These are phyloP conservation scores for Antechinus stuartii DNA, from an alignment of 2,113 vertebrate species.

Conservation along the genomic window DNA sequence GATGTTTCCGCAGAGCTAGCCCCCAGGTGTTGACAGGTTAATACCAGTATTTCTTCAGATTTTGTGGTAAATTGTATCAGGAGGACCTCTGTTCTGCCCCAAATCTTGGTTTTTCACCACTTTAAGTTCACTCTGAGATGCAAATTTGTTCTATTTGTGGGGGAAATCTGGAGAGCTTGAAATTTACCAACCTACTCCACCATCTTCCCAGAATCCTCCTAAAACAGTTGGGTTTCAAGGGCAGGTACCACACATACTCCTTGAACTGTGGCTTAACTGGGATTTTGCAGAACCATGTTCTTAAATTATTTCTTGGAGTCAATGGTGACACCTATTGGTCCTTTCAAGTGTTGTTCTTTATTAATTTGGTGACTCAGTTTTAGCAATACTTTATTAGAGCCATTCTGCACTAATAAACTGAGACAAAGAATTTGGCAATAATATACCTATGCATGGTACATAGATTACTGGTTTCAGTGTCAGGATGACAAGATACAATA, in stretches of 20 bases:
- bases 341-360: not conserved
- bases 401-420: not conserved
- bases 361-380: not conserved
- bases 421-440: not conserved
- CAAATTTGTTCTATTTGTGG: no score
- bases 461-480: not conserved
- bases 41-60: no score
- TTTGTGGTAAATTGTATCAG: no score
- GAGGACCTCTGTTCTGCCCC: no score
- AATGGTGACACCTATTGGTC: not conserved
- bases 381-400: not conserved
- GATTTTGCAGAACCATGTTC: not conserved
- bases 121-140: no score
- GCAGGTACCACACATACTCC: not conserved
- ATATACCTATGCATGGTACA: not conserved
- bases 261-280: not conserved
- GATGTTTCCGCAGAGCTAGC: no score
- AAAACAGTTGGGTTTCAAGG: not conserved
- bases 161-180: no score
- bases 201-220: no score
- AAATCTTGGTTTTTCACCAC: no score
- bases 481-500: not conserved
- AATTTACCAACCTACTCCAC: no score
- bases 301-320: not conserved
- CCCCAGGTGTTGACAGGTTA: no score